Evolutionary conservation across 2,797 vertebrate species (phyloP), one percentile per base, ranked within the genome.

Genomic region (Allobates femoralis): DNA sequence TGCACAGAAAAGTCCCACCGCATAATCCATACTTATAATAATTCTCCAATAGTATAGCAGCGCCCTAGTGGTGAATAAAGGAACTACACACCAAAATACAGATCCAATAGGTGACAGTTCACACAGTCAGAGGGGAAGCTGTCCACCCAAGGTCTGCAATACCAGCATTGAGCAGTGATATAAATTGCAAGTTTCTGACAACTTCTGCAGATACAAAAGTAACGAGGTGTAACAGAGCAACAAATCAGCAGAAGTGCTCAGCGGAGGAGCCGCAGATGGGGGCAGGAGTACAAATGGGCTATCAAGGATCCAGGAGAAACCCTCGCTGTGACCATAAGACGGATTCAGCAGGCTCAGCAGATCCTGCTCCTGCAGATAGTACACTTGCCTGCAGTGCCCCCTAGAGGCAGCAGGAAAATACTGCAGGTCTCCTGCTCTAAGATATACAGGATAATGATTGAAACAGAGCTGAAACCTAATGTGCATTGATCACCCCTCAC

Each of bases 331-430:
- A 30, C 69, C 10, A 76, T 58, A 46, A 34, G 26, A 64, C 8
- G 18, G 50, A 58, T 73, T 37, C 28, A 2, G 60, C 46, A 37
- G 78, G 34, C 28, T 21, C 79, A 51, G 80, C 50, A 78, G 16
- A 83, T 58, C 77, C 8, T 30, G 30, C 16, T 18, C 6, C 50
- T 77, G 55, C 85, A 82, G 73, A 69, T 83, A 73, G 55, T 58
- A 7, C 15, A 18, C n/a, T 32, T 53, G 23, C 5, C 74, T 51
- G 73, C 32, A 78, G 77, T 62, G 46, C 51, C 46, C 64, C 85
- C 85, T 67, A 81, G 71, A 74, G 85, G 77, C 84, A 28, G 37
- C 37, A 60, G n/a, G 6, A 2, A 21, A 14, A 77, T 12, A 23
- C 15, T 28, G 78, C 26, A 30, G 8, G 16, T 66, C 64, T 66